Percentiles rank a stretch among this genome's conserved stretches.
Conservation (phyloP, 1,140 invertebrate genomes). For the Pissodes strobi region DNA sequence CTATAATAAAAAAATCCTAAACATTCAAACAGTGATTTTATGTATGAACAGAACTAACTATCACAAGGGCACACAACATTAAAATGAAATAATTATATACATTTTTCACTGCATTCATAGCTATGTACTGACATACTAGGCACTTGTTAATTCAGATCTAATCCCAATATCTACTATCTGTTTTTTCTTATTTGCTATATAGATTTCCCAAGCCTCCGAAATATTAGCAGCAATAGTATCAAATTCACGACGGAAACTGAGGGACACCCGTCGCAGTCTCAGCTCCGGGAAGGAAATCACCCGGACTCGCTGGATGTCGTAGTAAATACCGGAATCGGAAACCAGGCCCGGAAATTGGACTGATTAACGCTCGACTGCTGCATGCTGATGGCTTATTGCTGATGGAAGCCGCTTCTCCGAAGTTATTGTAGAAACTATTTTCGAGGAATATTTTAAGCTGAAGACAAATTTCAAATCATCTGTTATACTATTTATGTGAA, state of each 20-base stretch:
- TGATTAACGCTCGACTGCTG: slow-evolving; percentile 32
- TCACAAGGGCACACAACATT: too few species aligned
- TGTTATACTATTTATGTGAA: neutral
- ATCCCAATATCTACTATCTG: too few species aligned
- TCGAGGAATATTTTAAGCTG: neutral
- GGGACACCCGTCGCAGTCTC: slow-evolving; percentile 7
- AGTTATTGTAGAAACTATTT: neutral
- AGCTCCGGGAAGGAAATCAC: slow-evolving; percentile 30
- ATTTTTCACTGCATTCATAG: too few species aligned
- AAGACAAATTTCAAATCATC: neutral
- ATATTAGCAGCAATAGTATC: neutral
- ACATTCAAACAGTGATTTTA: too few species aligned
- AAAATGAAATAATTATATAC: too few species aligned
- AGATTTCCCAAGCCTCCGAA: too few species aligned
- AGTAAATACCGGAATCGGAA: slow-evolving; percentile 46
- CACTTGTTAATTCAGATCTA: too few species aligned
- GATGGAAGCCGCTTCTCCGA: slow-evolving; percentile 4
- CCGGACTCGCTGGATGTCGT: slow-evolving; percentile 37
- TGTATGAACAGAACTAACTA: too few species aligned
- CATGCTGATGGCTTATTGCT: slow-evolving; percentile 38
- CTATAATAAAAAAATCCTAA: too few species aligned
- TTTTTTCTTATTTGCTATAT: too few species aligned
- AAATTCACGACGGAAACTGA: neutral
- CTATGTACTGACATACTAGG: too few species aligned
- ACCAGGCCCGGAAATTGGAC: slow-evolving; percentile 36